Evolutionary conservation across 1,140 invertebrate species (phyloP), one percentile per base, ranked within the genome.

Genomic region (Neoseiulus cucumeris): DNA sequence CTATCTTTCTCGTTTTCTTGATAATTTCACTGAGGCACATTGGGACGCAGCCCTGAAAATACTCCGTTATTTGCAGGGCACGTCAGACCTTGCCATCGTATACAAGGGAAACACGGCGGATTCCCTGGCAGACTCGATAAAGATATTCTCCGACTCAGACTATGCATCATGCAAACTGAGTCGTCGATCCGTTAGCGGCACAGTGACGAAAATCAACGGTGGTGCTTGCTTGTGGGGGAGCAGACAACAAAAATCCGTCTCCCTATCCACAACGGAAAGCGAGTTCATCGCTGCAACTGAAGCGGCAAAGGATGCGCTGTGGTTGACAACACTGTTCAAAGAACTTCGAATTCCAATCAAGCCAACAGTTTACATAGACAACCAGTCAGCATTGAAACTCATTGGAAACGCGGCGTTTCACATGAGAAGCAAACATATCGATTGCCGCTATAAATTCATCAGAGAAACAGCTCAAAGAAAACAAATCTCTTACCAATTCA

Each of bases 321-420:
- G 33, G 33, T 9, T 39, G 33, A 4, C 4, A 9, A 39, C 33
- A 6, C 33, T 39, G 9, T 39, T 39, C 33, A 39, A 39, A 4
- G 33, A 39, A 9, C 33, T 39, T 9, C 33, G 33, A 4, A 39
- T 9, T 4, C 33, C 33, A 9, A 39, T 39, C 9, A 39, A 6
- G 4, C 33, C 33, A 4, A 39, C 33, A 9, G 9, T 39, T 9
- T 39, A 39, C 33, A 68, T 74, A 33, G 73, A 75, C 45, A 76
- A 75, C 68, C 65, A 69, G 39, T 69, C 69, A 64, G 72, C 73
- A n/a, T 69, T 74, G 29, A 71, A 66, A 42, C 66, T 75, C 2
- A 68, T 70, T 22, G 66, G 74, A 42, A 77, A 76, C 69, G 72
- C 74, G 7, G 71, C 74, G 44, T 74, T 74, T 44, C 75, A 77